Evolutionary conservation across 30 jellyfish, hydroid and myxozoan species (phyloP).

Genomic region (Rhopilema esculentum): DNA sequence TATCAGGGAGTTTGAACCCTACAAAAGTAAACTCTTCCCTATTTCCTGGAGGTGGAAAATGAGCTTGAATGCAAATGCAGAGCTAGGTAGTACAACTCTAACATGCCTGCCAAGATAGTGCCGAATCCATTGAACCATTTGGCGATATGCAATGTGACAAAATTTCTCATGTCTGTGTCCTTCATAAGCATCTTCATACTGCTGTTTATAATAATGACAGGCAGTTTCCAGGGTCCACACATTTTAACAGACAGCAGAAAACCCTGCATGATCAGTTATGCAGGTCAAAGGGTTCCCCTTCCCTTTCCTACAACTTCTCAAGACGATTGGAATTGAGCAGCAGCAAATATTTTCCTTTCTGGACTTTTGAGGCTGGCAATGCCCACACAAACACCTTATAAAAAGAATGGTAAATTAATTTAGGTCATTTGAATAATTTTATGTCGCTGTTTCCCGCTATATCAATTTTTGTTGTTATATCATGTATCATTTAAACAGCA

Average conservation of each 20-base stretch:
- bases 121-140: slow-evolving; percentile 20
- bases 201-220: slow-evolving; percentile 33
- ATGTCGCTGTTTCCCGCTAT: no score
- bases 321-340: background rate
- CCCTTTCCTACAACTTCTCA: background rate
- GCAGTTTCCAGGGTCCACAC: slow-evolving; percentile 30
- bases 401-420: background rate
- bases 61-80: slow-evolving; percentile 33
- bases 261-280: slow-evolving; percentile 38
- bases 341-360: slow-evolving; percentile 15
- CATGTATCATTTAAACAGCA: no score
- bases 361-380: slow-evolving; percentile 7
- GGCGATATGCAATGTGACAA: slow-evolving; percentile 6
- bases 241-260: slow-evolving; percentile 6
- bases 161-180: slow-evolving; percentile 34
- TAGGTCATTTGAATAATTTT: no score
- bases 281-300: slow-evolving; percentile 4
- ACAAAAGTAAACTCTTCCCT: slow-evolving; percentile 14
- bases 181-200: slow-evolving; percentile 27
- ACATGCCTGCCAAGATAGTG: slow-evolving; percentile 26
- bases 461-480: no score
- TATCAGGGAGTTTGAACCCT: slow-evolving; percentile 8
- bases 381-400: slow-evolving; percentile 31
- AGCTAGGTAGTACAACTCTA: slow-evolving; percentile 18
- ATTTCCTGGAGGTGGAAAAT: slow-evolving; percentile 44